Evolutionary conservation across 2,797 vertebrate genomes (phyloP), one percentile per base, ranked within the genome.

Genomic region (Kryptopterus vitreolus): DNA sequence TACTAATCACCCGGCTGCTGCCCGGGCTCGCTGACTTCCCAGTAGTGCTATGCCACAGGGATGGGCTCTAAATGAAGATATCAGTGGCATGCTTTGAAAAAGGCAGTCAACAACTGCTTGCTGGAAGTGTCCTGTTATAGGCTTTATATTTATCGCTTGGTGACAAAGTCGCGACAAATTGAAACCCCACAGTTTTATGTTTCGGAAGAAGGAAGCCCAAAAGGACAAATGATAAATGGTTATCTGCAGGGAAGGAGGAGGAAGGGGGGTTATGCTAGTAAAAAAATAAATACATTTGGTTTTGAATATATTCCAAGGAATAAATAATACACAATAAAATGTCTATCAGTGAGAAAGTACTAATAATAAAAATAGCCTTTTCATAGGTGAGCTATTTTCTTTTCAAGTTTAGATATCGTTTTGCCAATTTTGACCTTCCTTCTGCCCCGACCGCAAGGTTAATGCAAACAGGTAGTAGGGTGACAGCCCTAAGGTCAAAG

Each of bases 1-100:
- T 97, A 96, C 96, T 98, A 98, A 99, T 98, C 93, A 94, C 92
- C 90, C 81, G 83, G 84, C 88, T 90, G 86, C 88, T 84, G 83
- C 84, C 84, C 82, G 53, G 79, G 83, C 86, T 81, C n/a, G 73
- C 68, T 62, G 77, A 74, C 74, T 82, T 83, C 76, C 70, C 38
- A 46, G 81, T 63, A 53, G 84, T 82, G 86, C 84, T 82, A 68
- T 43, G 50, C 82, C 79, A 84, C 52, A 66, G 86, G 81, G 85
- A 79, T 74, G 76, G 71, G 82, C 84, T 86, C 89, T 91, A 92
- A 93, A 94, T 94, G 92, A 93, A 94, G 92, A 91, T 91, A 92
- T 93, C 93, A 92, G 88, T 74, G 82, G 80, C 83, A 86, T 84
- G 79, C 82, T 68, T 38, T 92, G 92, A 94, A 94, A 94, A 94